phyloP scores from a whole-genome alignment of 1,140 invertebrate genomes.

The Achatina immaculata region DNA sequence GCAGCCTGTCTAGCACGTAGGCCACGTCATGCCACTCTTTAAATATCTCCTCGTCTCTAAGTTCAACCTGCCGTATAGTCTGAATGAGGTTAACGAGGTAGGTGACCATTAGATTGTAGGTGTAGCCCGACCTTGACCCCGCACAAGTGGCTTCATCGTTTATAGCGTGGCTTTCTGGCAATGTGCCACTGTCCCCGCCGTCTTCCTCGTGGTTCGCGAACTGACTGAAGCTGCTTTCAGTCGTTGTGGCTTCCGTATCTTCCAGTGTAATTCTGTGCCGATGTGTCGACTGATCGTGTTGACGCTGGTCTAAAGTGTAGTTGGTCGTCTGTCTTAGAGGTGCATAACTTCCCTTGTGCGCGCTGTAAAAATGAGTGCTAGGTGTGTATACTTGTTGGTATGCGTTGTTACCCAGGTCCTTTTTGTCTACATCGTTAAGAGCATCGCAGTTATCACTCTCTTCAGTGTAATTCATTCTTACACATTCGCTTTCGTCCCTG shows the following conservation, averaged over 20 bases:
- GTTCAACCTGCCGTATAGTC: conserved; percentile 51
- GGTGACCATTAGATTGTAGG: conserved; percentile 40
- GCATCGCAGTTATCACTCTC: background rate
- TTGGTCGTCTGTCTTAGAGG: background rate
- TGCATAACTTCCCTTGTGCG: background rate
- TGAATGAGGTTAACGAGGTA: conserved; percentile 54
- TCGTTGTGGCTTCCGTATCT: background rate
- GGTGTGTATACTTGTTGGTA: conserved; percentile 9
- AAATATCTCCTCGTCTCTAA: conserved; percentile 61
- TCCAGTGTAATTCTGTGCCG: background rate
- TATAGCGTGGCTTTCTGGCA: background rate
- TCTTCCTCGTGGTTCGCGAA: background rate
- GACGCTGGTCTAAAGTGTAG: background rate
- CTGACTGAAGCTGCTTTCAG: background rate
- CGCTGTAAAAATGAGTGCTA: background rate
- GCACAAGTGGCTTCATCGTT: background rate
- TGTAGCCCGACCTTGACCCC: background rate
- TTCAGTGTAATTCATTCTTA: background rate
- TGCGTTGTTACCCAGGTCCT: background rate
- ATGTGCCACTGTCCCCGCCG: background rate
- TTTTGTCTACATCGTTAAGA: background rate
- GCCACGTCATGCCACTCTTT: conserved; percentile 75
- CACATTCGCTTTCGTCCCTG: background rate
- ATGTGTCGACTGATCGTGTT: background rate
- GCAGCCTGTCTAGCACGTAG: conserved; percentile 73